Evolutionary conservation across 2,113 vertebrate species (phyloP), one percentile per base, ranked within the genome.

Genomic region (Struthidea cinerea): DNA sequence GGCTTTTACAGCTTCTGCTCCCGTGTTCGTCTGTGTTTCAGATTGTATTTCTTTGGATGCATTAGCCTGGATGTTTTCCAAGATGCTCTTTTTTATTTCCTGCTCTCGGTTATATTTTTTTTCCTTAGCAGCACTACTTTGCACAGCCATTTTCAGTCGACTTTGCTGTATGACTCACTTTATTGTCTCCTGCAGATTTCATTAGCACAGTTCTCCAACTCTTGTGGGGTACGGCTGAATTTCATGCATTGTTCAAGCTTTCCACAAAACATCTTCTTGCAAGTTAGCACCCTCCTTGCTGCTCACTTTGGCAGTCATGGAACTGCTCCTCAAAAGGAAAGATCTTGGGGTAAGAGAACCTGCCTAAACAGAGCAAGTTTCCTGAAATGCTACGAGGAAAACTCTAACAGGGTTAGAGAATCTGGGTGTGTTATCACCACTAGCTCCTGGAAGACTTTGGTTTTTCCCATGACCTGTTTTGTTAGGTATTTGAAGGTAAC

Each of bases 111-210:
- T 64, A 23, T 18, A 65, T 55, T 41, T 93, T 85, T 87, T 91
- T 91, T 84, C 50, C 84, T 81, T 60, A 84, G 94, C 76, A 44
- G 76, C 60, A 64, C 76, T 86, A 76, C 77, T 92, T 63, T 64
- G 86, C 93, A 75, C 6, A 26, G 85, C 74, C n/a, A 7, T 94
- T 92, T 93, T 88, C 88, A 89, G 80, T 53, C 7, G 0, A 65
- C 86, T 84, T 71, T 93, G 84, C 96, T 37, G 80, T 75, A 82
- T 96, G 93, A 96, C 79, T 96, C 94, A 95, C 77, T 94, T 95
- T 89, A 96, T 94, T 96, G 95, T 95, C 94, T 97, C 92, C 96
- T 95, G 96, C 80, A 96, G 92, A 96, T 96, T 96, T 96, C 95
- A 97, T 96, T 96, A 96, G 83, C 27, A n/a, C 76, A 73, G 84